Percentiles rank a stretch among this genome's conserved stretches.
These are phyloP conservation scores for Scatophagus argus DNA, from an alignment of 2,113 vertebrate species.

Conservation along the genomic window DNA sequence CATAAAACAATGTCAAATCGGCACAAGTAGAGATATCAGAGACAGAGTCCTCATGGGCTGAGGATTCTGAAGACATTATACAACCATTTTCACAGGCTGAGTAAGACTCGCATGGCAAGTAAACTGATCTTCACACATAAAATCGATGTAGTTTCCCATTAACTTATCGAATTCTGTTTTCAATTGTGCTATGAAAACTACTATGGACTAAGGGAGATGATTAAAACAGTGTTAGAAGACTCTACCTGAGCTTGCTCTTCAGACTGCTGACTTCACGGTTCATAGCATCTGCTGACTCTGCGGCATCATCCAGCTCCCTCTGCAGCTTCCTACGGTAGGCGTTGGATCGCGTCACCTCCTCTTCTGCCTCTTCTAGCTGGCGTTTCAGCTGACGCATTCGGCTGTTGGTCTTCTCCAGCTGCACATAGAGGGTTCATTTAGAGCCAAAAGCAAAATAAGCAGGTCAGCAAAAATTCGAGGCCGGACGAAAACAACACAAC, in stretches of 20 bases:
- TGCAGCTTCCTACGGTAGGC: slow-evolving; percentile 87
- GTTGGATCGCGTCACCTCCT: slow-evolving; percentile 88
- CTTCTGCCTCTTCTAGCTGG: slow-evolving; percentile 91
- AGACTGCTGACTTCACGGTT: slow-evolving; percentile 89
- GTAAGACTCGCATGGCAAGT: background rate
- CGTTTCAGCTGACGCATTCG: slow-evolving; percentile 90
- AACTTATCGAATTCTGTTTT: background rate
- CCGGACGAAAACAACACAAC: background rate
- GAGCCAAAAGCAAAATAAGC: background rate
- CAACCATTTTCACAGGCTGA: background rate
- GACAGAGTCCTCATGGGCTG: too few species aligned
- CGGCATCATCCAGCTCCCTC: slow-evolving; percentile 89
- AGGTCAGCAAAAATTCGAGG: background rate
- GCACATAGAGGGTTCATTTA: background rate
- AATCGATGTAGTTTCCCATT: background rate
- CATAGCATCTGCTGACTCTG: slow-evolving; percentile 85
- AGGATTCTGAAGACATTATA: background rate
- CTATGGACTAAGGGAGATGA: background rate
- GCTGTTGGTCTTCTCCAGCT: slow-evolving; percentile 87
- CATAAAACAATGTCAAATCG: too few species aligned
- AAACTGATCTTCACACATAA: background rate
- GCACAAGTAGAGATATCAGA: background rate
- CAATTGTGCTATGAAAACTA: background rate
- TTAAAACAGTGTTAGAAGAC: background rate
- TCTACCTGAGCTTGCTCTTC: slow-evolving; percentile 88